Evolutionary conservation across 2,797 vertebrate species (phyloP).

Genomic region (Tympanoctomys barrerae): DNA sequence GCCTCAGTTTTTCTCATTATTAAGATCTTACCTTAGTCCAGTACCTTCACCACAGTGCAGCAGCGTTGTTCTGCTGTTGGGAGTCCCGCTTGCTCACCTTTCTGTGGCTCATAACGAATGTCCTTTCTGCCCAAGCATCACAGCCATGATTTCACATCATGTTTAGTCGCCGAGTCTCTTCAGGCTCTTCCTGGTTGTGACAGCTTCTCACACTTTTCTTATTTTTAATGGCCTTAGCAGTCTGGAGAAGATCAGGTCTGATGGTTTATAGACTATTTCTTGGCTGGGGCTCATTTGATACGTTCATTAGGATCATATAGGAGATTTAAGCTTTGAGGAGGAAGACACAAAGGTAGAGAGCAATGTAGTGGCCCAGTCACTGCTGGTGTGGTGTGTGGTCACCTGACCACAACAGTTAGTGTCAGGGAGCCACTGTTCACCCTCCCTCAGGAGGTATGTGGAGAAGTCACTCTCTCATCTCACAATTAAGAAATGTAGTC

Average conservation of each 20-base stretch:
- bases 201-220: background rate
- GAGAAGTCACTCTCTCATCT: background rate
- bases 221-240: background rate
- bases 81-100: background rate
- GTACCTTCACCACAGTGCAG: background rate
- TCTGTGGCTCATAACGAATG: background rate
- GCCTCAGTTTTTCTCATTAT: background rate
- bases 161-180: background rate
- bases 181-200: background rate
- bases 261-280: background rate
- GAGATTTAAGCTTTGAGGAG: background rate
- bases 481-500: background rate
- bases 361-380: background rate
- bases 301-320: background rate
- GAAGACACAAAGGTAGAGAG: background rate
- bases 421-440: background rate
- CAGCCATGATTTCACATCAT: no score
- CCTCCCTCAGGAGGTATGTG: accelerated
- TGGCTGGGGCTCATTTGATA: background rate
- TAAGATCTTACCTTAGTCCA: background rate
- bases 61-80: background rate
- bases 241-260: background rate
- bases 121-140: background rate
- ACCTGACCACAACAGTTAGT: background rate
- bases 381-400: background rate